Percentiles rank a stretch among this genome's conserved stretches.
Conservation (phyloP, 2,888 invertebrate genomes). For the Campaea margaritaria region DNA sequence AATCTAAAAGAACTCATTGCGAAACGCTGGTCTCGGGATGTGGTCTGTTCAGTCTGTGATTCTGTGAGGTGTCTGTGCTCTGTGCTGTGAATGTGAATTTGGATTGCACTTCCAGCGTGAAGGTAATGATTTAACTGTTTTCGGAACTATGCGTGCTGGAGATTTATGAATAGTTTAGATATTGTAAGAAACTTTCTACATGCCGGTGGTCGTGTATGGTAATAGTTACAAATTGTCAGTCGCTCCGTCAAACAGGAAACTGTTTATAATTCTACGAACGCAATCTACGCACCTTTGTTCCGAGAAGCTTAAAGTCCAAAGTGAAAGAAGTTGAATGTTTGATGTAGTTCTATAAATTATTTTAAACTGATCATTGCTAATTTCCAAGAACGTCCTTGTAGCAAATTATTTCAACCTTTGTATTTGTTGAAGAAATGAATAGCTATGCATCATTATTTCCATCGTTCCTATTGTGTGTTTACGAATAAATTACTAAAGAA, state of each 20-base stretch:
- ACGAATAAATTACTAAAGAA: too few species aligned
- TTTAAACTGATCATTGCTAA: too few species aligned
- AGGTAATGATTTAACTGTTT: not conserved
- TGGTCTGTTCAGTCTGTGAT: constrained; percentile 16
- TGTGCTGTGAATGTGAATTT: constrained; percentile 12
- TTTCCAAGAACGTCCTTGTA: too few species aligned
- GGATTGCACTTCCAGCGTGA: constrained; percentile 3
- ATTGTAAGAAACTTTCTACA: constrained; percentile 14
- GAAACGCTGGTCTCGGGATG: constrained; percentile 13
- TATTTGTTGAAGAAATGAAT: too few species aligned
- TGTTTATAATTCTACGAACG: constrained; percentile 40
- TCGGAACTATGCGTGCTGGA: not conserved
- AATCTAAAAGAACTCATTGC: constrained; percentile 39
- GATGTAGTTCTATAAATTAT: not conserved
- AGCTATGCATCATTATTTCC: too few species aligned
- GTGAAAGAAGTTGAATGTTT: not conserved
- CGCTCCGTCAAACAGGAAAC: constrained; percentile 31
- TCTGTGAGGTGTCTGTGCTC: constrained; percentile 8
- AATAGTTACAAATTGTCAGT: constrained; percentile 22
- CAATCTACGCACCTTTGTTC: constrained; percentile 20
- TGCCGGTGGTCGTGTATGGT: constrained; percentile 6
- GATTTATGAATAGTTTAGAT: not conserved
- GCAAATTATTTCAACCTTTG: too few species aligned
- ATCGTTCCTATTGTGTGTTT: too few species aligned
- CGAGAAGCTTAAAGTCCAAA: constrained; percentile 29